These are phyloP conservation scores for Papilio xuthus DNA, from an alignment of 1,140 invertebrate species.

Conservation along the genomic window DNA sequence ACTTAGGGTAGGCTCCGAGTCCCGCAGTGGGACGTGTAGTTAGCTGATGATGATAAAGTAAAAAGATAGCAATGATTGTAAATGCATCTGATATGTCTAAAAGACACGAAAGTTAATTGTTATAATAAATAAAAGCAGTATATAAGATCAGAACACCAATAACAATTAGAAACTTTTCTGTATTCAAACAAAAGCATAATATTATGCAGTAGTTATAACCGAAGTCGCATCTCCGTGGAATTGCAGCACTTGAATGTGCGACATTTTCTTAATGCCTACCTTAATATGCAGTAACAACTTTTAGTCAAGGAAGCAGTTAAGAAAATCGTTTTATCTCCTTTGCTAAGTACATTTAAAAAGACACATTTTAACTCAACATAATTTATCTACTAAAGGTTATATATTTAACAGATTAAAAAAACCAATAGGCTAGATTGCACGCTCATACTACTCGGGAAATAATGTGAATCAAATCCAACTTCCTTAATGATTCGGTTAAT, in stretches of 20 bases:
- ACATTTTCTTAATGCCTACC: slow-evolving; percentile 21
- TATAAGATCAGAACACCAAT: neutral
- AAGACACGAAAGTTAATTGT: neutral
- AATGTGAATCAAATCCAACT: no score
- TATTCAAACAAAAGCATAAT: slow-evolving; percentile 18
- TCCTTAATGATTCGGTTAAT: no score
- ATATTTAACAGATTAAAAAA: no score
- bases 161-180: slow-evolving; percentile 2
- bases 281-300: slow-evolving; percentile 17
- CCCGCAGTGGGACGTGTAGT: no score
- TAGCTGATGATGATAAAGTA: no score
- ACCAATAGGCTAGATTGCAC: no score
- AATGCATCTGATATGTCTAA: neutral
- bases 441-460: no score
- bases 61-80: no score
- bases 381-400: no score
- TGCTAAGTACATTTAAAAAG: neutral
- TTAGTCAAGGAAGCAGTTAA: neutral
- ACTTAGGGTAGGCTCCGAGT: no score
- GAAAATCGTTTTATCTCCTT: slow-evolving; percentile 15
- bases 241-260: neutral
- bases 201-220: slow-evolving; percentile 8
- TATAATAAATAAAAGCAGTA: neutral
- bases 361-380: neutral
- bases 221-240: neutral